Conservation (phyloP, 2,888 invertebrate species). For the Trissolcus brochymenae region DNA sequence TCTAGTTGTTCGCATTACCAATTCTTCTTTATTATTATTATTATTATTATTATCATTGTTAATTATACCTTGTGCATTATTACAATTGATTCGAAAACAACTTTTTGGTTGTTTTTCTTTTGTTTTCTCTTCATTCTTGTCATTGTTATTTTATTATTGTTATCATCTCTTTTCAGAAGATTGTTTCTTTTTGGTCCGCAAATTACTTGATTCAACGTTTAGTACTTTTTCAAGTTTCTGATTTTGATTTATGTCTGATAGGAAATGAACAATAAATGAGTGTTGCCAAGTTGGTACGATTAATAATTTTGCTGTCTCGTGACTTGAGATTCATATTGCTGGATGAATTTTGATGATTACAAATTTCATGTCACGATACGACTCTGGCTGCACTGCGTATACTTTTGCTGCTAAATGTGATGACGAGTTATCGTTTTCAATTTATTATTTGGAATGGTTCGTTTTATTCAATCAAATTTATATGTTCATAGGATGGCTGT, state of each 20-base stretch:
- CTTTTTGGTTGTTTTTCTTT: constrained; percentile 12
- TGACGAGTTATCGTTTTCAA: constrained; percentile 48
- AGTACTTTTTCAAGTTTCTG: constrained; percentile 7
- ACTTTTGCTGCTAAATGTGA: constrained; percentile 53
- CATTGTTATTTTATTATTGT: not conserved
- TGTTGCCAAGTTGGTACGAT: constrained; percentile 31
- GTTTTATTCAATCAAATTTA: constrained; percentile 43
- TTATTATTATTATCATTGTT: constrained; percentile 5
- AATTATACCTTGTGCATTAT: constrained; percentile 20
- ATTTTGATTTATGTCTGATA: not conserved
- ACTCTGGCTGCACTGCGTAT: constrained; percentile 43
- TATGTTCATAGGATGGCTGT: constrained; percentile 60
- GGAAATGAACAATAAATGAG: constrained; percentile 21
- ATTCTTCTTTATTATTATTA: constrained; percentile 22
- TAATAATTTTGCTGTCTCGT: constrained; percentile 38
- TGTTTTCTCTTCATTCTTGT: not conserved
- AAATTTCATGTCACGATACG: constrained; percentile 47
- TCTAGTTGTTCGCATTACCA: constrained; percentile 65
- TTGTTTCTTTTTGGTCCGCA: not conserved
- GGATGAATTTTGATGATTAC: not conserved
- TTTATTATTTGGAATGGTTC: constrained; percentile 54
- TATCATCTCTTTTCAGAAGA: not conserved
- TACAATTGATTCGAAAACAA: no score
- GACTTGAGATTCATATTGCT: constrained; percentile 30
- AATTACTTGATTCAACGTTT: not conserved